These are phyloP conservation scores for Rhinolophus ferrumequinum DNA, from an alignment of 2,113 vertebrate genomes.

Conservation along the genomic window DNA sequence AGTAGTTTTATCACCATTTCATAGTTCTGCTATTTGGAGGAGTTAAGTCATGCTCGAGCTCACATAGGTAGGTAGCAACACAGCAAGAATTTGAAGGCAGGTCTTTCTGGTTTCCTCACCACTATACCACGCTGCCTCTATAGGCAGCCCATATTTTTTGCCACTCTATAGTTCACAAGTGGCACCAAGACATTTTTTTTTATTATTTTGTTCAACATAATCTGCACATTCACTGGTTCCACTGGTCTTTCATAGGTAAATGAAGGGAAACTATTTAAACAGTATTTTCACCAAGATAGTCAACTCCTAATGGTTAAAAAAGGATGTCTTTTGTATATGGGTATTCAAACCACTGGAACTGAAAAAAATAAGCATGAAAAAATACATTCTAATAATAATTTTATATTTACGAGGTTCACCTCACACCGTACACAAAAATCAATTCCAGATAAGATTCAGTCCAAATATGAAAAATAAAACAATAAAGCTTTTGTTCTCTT, in stretches of 20 bases:
- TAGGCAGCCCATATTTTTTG: not conserved
- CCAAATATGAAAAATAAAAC: conserved; percentile 13
- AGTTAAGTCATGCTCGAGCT: not conserved
- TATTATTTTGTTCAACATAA: not conserved
- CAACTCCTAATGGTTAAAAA: not conserved
- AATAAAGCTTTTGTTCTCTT: not conserved
- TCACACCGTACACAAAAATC: not conserved
- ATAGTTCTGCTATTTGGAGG: not conserved
- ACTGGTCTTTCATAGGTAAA: not conserved
- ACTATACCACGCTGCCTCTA: not conserved
- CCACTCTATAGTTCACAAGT: not conserved
- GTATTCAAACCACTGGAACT: not conserved
- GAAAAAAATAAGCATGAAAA: not conserved
- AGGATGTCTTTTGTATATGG: not conserved
- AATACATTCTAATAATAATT: not conserved
- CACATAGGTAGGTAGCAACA: not conserved
- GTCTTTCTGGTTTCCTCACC: not conserved
- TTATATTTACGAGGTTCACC: not conserved
- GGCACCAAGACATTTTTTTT: not conserved
- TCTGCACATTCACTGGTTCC: not conserved
- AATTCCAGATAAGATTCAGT: not conserved
- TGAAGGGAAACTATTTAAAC: not conserved
- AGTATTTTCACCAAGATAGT: not conserved
- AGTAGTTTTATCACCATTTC: not conserved
- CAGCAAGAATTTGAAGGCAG: not conserved